These are phyloP conservation scores for Gnathonemus echidnorhynchus DNA, from an alignment of 2,113 vertebrate genomes.

Conservation along the genomic window DNA sequence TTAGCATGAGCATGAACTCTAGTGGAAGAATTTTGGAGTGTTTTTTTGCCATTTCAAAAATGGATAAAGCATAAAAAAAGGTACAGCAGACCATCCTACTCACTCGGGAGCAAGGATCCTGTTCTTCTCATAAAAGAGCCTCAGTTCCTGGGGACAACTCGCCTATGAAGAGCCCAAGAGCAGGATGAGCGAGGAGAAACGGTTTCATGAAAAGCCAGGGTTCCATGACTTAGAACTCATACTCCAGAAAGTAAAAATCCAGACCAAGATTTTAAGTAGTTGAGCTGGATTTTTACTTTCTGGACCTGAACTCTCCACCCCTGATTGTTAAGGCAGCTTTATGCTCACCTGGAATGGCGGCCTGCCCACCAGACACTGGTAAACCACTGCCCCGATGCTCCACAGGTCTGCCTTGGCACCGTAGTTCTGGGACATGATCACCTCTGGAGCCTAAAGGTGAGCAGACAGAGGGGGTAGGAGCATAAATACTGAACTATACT, in stretches of 20 bases:
- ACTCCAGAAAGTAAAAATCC: too few species aligned
- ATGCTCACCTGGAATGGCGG: slow-evolving; percentile 88
- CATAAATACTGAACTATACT: neutral
- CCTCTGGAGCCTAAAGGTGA: slow-evolving; percentile 81
- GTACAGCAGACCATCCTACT: neutral
- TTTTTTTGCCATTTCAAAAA: neutral
- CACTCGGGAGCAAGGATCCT: slow-evolving; percentile 87
- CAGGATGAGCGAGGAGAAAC: neutral
- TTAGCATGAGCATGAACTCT: neutral
- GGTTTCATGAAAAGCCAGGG: neutral
- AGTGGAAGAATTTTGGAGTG: neutral
- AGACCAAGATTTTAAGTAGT: too few species aligned
- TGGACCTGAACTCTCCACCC: too few species aligned
- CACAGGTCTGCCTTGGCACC: slow-evolving; percentile 94
- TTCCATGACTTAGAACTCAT: neutral
- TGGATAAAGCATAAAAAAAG: neutral
- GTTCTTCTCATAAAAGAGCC: slow-evolving; percentile 97
- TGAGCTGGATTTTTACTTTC: too few species aligned
- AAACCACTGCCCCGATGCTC: slow-evolving; percentile 95
- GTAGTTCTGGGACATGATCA: slow-evolving; percentile 98
- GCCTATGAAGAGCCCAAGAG: slow-evolving; percentile 59
- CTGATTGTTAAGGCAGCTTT: too few species aligned
- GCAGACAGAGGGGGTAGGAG: slow-evolving; percentile 9
- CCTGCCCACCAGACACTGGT: slow-evolving; percentile 93
- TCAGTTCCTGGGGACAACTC: slow-evolving; percentile 90